These are phyloP conservation scores for Thryonomys swinderianus DNA, from an alignment of 2,113 vertebrate genomes.

Conservation along the genomic window DNA sequence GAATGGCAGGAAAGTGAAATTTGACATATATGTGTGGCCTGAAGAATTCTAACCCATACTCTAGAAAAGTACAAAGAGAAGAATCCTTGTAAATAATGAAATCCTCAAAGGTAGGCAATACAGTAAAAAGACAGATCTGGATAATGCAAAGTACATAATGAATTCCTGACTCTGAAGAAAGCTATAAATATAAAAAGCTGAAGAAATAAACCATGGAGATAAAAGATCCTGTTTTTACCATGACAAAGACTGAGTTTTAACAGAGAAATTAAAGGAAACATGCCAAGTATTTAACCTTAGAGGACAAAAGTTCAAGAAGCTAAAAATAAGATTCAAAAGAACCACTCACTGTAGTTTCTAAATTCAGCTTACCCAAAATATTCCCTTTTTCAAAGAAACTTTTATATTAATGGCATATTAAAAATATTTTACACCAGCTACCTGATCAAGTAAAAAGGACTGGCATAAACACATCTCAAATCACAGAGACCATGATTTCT, in stretches of 20 bases:
- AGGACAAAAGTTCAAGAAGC: conserved; percentile 62
- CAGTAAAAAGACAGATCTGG: not conserved
- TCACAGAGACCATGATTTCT: conserved; percentile 6
- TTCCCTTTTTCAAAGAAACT: conserved; percentile 62
- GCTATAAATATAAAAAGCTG: conserved; percentile 70
- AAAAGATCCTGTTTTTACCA: conserved; percentile 50
- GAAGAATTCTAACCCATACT: conserved; percentile 55
- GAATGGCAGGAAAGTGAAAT: not conserved
- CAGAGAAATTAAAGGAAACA: conserved; percentile 57
- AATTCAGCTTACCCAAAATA: conserved; percentile 52
- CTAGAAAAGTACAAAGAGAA: not conserved
- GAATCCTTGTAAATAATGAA: conserved; percentile 30
- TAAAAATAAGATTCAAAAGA: conserved; percentile 60
- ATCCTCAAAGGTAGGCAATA: conserved; percentile 17
- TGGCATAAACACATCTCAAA: not conserved
- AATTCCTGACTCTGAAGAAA: conserved; percentile 61
- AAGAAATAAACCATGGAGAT: conserved; percentile 57
- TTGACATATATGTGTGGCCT: not conserved
- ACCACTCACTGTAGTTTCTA: conserved; percentile 56
- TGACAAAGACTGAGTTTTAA: conserved; percentile 68
- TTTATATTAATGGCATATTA: conserved; percentile 51
- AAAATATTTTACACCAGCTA: conserved; percentile 36
- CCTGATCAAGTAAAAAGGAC: conserved; percentile 13
- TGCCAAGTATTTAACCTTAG: conserved; percentile 63
- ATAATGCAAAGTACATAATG: conserved; percentile 57